Conservation (phyloP, 2,113 vertebrate species). For the Oophaga pumilio region DNA sequence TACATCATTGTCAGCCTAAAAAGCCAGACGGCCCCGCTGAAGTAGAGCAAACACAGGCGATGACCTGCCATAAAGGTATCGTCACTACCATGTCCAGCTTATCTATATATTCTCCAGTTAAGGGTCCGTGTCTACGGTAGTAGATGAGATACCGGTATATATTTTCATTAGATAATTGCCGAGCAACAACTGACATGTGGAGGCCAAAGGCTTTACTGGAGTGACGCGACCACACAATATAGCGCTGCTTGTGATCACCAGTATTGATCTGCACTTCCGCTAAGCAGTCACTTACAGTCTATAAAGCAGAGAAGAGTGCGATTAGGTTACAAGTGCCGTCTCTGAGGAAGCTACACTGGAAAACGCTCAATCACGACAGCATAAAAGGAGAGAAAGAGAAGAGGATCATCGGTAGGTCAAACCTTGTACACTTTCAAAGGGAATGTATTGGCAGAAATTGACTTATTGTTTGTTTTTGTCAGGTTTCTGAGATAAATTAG, state of each 20-base stretch:
- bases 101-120: background rate
- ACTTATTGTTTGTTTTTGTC: too few relatives aligned
- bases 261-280: conserved; percentile 28
- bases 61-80: background rate
- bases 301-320: conserved; percentile 15
- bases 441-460: too few relatives aligned
- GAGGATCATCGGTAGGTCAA: too few relatives aligned
- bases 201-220: background rate
- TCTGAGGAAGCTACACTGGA: background rate
- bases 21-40: background rate
- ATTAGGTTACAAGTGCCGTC: background rate
- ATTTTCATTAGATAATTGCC: conserved; percentile 14
- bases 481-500: too few relatives aligned
- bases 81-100: background rate
- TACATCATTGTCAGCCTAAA: background rate
- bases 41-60: background rate
- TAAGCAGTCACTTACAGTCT: conserved; percentile 19
- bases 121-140: background rate
- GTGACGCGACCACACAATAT: background rate
- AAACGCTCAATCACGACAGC: background rate
- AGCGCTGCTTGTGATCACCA: background rate
- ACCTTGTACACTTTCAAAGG: too few relatives aligned
- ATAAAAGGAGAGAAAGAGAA: background rate
- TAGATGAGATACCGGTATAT: background rate
- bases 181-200: background rate